These are phyloP conservation scores for Coranthus polyacanthus DNA, from an alignment of 2,797 vertebrate species.

Conservation along the genomic window DNA sequence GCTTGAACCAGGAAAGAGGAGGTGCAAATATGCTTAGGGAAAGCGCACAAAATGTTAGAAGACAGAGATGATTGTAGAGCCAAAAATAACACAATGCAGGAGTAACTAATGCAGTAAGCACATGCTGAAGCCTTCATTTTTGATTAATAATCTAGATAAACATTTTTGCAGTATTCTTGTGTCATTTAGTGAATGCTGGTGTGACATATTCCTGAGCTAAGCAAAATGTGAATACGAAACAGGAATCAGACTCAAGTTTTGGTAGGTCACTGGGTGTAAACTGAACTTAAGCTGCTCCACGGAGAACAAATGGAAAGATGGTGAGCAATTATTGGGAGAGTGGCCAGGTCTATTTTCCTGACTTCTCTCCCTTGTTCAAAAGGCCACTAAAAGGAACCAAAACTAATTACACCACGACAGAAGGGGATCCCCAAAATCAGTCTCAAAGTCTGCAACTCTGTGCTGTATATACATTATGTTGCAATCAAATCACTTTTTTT, in stretches of 20 bases:
- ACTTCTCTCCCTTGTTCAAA: conserved; percentile 7
- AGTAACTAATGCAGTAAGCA: neutral
- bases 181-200: neutral
- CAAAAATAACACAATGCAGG: neutral
- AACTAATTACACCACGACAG: conserved; percentile 20
- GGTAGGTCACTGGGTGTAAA: conserved; percentile 52
- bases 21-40: neutral
- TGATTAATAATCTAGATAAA: too few species aligned
- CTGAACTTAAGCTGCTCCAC: conserved; percentile 12
- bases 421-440: conserved; percentile 9
- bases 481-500: too few species aligned
- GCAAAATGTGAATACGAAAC: conserved; percentile 35
- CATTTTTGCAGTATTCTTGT: neutral
- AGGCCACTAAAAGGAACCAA: neutral
- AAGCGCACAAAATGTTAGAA: neutral
- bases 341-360: conserved; percentile 31
- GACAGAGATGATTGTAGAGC: neutral
- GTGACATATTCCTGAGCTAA: neutral
- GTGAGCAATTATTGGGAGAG: conserved; percentile 41
- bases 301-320: conserved; percentile 13
- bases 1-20: neutral
- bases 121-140: too few species aligned
- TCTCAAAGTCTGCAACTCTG: neutral
- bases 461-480: neutral
- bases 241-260: conserved; percentile 39